Base-by-base conservation (phyloP, 2,113 vertebrate species). In the Pao palembangensis region DNA sequence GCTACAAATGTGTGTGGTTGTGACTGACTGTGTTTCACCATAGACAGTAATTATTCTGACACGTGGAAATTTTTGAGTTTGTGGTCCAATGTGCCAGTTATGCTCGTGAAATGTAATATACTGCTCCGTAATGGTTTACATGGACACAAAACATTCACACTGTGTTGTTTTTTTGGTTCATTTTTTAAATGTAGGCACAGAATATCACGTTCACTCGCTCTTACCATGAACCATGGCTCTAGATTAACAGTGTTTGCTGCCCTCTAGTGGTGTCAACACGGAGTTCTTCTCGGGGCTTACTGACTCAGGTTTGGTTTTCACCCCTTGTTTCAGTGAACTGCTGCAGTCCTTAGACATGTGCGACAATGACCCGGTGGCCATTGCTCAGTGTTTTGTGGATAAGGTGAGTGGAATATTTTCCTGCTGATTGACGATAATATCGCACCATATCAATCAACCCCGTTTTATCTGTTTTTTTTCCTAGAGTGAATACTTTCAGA, bases 401-500 rank as follows among this genome's bases (percentile, higher is more conserved):
- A 94, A 94, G 92, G 96, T 98, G 75, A 90, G 76, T 8, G n/a
- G 25, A 56, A 25, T 31, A 4, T 2, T 44, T 38, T 51, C 15
- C 19, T 14, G 18, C 19, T 25, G 69, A 58, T 60, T 53, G 47
- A 57, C 15, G 51, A 5, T 10, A n/a, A 12, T 20, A 8, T 47
- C 8, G 17, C 6, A 3, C 69, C 6, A 12, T 38, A 2, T 20
- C 3, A 47, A 52, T 28, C 1, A 28, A 14, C 16, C n/a, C 16
- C 19, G 3, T 18, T 63, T 43, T 16, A 0, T 19, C 12, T 65
- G 60, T 58, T 60, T 15, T 20, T 46, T 28, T 46, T 28, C 43
- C 0, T 89, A 99, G 96, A 98, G 94, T 79, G 92, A 96, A 56
- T 92, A 96, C 74, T 99, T 99, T 71, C 91, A 95, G 77, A 99